phyloP scores from a whole-genome alignment of 2,888 invertebrate species.

The Petrophora chlorosata region DNA sequence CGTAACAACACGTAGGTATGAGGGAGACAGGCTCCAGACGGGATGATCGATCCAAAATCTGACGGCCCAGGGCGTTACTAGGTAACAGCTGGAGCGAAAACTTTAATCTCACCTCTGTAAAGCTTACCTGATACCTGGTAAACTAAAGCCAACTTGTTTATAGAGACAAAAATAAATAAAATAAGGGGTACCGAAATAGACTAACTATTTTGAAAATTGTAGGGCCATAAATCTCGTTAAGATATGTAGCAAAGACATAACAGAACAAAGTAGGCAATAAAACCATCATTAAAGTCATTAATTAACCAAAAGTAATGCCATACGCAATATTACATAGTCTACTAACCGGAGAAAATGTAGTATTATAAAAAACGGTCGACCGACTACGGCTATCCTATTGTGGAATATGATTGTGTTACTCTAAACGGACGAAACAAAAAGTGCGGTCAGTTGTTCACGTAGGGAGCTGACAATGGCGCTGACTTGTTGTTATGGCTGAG shows the following conservation, averaged over 20 bases:
- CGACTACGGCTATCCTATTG: conserved; percentile 44
- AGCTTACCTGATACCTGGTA: too few relatives aligned
- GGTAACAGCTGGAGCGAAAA: conserved; percentile 1
- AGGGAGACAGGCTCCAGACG: conserved; percentile 40
- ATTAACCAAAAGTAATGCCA: too few relatives aligned
- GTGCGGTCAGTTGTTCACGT: conserved; percentile 47
- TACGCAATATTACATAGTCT: not conserved
- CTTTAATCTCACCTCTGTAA: not conserved
- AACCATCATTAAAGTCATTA: too few relatives aligned
- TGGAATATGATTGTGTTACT: conserved; percentile 50
- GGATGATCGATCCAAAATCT: conserved; percentile 41
- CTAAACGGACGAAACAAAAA: conserved; percentile 58
- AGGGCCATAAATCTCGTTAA: too few relatives aligned
- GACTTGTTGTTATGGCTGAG: conserved; percentile 31
- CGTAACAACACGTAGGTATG: conserved; percentile 25
- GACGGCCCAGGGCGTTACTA: conserved; percentile 3
- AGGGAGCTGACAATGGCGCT: conserved; percentile 48
- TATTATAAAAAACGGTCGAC: conserved; percentile 28
- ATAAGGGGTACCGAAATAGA: too few relatives aligned
- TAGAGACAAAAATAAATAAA: too few relatives aligned
- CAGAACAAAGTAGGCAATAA: too few relatives aligned
- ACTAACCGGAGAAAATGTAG: conserved; percentile 17
- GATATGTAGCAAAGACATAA: too few relatives aligned
- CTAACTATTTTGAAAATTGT: too few relatives aligned
- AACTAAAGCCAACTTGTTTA: too few relatives aligned